phyloP scores from a whole-genome alignment of 2,888 invertebrate species.

The Gasteruption jaculator region DNA sequence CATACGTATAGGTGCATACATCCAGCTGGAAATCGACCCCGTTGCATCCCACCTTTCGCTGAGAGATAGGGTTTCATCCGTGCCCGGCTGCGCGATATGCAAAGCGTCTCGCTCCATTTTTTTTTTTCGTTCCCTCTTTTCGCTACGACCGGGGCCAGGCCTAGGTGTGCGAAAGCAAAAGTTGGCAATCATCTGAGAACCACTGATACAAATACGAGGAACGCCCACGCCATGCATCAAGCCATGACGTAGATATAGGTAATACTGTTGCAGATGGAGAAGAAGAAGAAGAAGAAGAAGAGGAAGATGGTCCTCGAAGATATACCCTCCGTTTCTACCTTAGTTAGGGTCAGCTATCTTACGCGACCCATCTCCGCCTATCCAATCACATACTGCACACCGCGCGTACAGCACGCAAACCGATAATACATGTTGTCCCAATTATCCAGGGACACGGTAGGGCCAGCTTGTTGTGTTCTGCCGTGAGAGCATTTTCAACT shows the following conservation, averaged over 20 bases:
- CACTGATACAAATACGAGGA: constrained; percentile 45
- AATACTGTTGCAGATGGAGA: constrained; percentile 48
- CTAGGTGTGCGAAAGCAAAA: no score
- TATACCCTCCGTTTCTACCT: constrained; percentile 42
- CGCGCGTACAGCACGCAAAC: constrained; percentile 48
- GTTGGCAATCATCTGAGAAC: constrained; percentile 50
- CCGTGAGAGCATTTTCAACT: constrained; percentile 44
- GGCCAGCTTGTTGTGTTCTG: constrained; percentile 23
- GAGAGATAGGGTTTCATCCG: no score
- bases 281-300: constrained; percentile 49
- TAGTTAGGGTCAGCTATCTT: constrained; percentile 51
- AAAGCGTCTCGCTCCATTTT: no score
- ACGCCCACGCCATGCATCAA: constrained; percentile 52
- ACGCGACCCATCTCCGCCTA: constrained; percentile 52
- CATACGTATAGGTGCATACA: no score
- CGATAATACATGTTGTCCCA: constrained; percentile 51
- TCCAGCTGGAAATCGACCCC: no score
- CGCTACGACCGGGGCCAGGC: no score
- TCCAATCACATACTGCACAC: constrained; percentile 49
- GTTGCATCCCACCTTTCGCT: no score
- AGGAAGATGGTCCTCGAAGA: constrained; percentile 49
- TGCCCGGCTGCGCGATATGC: no score
- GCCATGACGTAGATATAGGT: constrained; percentile 48
- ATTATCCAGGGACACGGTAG: constrained; percentile 49
- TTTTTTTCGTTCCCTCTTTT: no score